Percentiles rank a stretch among this genome's conserved stretches.
Conservation (phyloP, 2,888 invertebrate species). For the Eupeodes luniger region DNA sequence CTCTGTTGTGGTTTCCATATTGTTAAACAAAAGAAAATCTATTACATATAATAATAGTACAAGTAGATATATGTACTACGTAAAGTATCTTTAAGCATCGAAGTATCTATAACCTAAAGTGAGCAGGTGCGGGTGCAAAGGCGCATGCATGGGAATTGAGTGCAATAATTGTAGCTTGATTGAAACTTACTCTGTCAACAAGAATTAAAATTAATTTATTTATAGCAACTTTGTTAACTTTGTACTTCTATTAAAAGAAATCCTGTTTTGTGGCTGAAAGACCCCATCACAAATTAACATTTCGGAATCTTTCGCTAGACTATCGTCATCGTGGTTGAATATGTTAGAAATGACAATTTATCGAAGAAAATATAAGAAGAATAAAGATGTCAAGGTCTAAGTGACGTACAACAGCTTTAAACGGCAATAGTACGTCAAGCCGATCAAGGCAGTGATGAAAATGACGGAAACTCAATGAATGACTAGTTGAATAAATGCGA, state of each 20-base stretch:
- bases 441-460: no score
- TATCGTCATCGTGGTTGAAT: no score
- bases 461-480: no score
- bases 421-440: no score
- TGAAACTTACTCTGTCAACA: neutral
- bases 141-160: neutral
- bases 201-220: conserved; percentile 6
- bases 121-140: conserved; percentile 1
- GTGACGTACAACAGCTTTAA: no score
- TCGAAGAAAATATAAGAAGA: no score
- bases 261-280: neutral
- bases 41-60: neutral
- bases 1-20: conserved; percentile 61
- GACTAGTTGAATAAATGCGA: no score
- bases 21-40: conserved; percentile 48
- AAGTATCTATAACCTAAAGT: neutral
- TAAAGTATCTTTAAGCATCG: neutral
- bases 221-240: neutral
- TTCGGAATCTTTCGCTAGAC: no score
- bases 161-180: neutral
- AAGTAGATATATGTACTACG: neutral
- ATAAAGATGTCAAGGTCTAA: no score
- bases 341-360: no score
- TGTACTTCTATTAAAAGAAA: neutral
- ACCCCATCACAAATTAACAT: neutral